Percentiles rank a stretch among this genome's conserved stretches.
Evolutionary conservation across 2,113 vertebrate species (phyloP).

Genomic region (Noturus placidus): DNA sequence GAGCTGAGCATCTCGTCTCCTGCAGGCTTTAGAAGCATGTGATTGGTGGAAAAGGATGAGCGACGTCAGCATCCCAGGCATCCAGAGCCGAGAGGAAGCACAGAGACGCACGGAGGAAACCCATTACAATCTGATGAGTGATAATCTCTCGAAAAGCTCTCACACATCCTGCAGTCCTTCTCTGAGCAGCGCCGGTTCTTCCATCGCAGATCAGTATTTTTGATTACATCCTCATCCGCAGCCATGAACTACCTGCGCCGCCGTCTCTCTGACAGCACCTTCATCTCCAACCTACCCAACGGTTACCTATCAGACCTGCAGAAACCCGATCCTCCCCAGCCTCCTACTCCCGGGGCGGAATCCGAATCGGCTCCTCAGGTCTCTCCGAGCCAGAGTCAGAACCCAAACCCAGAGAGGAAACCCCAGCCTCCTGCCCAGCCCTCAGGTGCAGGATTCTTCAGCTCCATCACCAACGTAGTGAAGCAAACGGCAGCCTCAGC

Average conservation of each 20-base stretch:
- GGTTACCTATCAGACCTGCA: conserved; percentile 95
- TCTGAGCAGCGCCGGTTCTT: not conserved
- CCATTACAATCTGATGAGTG: conserved; percentile 59
- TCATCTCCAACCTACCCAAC: conserved; percentile 94
- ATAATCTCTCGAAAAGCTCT: conserved; percentile 48
- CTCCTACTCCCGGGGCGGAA: conserved; percentile 60
- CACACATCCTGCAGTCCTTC: not conserved
- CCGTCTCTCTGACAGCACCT: conserved; percentile 93
- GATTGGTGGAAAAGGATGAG: conserved; percentile 65
- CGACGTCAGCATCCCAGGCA: conserved; percentile 59
- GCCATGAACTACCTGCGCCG: conserved; percentile 95
- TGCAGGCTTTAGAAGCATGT: conserved; percentile 59
- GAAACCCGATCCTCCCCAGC: conserved; percentile 73
- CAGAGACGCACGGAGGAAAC: conserved; percentile 62
- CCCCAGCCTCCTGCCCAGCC: conserved; percentile 63
- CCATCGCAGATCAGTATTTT: conserved; percentile 48
- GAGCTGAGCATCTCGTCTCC: conserved; percentile 66
- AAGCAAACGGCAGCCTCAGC: conserved; percentile 90
- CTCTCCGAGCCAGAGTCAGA: conserved; percentile 54
- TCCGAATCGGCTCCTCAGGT: conserved; percentile 35
- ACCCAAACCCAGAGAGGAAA: conserved; percentile 64
- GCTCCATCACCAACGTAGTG: conserved; percentile 90
- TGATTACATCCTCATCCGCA: conserved; percentile 42
- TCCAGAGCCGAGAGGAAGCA: conserved; percentile 64
- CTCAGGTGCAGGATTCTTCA: conserved; percentile 82